Evolutionary conservation across 2,797 vertebrate species (phyloP).

Genomic region (Phrynocephalus forsythii): DNA sequence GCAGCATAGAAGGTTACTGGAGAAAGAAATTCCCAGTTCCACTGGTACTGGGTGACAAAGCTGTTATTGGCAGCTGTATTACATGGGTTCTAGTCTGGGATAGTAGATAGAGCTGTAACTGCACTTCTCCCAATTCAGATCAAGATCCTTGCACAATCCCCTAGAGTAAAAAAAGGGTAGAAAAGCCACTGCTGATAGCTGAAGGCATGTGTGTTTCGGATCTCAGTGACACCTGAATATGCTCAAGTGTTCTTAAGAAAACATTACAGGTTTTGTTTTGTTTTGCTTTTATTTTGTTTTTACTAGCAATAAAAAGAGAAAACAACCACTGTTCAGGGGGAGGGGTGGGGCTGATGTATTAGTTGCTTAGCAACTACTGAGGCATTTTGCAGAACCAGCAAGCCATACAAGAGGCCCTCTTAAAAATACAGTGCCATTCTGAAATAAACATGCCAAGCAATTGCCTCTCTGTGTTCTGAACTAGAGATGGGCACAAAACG

Average conservation of each 20-base stretch:
- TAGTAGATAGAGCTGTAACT: no score
- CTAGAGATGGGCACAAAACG: no score
- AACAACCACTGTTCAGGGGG: slow-evolving; percentile 6
- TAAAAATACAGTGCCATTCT: background rate
- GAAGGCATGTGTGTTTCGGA: background rate
- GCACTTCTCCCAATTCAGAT: background rate
- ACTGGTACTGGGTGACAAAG: no score
- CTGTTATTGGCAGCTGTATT: no score
- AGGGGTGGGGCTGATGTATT: background rate
- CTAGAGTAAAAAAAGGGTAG: background rate
- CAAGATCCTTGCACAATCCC: background rate
- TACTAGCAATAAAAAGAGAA: background rate
- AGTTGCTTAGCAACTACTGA: slow-evolving; percentile 41
- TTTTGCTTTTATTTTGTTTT: background rate
- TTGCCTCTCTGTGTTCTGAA: background rate
- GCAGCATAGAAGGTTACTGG: no score
- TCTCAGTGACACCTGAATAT: background rate
- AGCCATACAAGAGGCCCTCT: background rate
- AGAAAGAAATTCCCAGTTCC: no score
- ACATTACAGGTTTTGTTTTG: background rate
- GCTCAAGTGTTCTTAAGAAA: background rate
- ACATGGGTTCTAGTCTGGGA: no score
- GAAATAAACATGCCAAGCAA: slow-evolving; percentile 2
- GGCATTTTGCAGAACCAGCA: slow-evolving; percentile 14
- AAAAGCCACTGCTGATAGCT: background rate